Evolutionary conservation across 2,113 vertebrate genomes (phyloP).

Genomic region (Vulpes lagopus): DNA sequence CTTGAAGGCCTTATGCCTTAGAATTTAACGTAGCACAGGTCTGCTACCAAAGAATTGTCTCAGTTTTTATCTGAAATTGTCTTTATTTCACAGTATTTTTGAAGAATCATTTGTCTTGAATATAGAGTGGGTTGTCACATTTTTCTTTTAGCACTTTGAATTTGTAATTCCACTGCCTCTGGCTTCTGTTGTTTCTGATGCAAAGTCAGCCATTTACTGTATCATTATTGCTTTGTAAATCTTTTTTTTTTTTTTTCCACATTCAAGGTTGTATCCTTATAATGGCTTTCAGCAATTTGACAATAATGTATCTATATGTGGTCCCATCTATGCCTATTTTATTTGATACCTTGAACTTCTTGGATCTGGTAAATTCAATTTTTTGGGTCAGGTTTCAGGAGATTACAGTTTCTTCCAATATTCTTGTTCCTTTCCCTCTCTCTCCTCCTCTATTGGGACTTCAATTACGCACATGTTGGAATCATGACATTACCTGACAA

Average conservation of each 20-base stretch:
- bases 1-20: neutral
- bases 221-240: neutral
- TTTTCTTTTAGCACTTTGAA: neutral
- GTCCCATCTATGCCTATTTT: slow-evolving; percentile 21
- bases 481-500: neutral
- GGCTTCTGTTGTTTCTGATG: neutral
- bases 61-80: neutral
- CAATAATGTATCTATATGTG: no score
- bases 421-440: neutral
- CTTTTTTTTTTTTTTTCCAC: neutral
- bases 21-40: neutral
- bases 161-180: neutral
- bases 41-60: neutral
- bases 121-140: neutral
- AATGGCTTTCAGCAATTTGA: neutral
- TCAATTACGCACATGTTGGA: neutral
- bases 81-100: slow-evolving; percentile 7
- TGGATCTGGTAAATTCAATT: neutral
- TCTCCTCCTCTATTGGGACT: neutral
- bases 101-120: neutral
- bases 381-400: neutral
- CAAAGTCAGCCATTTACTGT: neutral
- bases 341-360: neutral
- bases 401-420: neutral
- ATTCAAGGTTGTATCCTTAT: neutral